Conservation (phyloP, 2,888 invertebrate genomes). For the Polydrusus cervinus region DNA sequence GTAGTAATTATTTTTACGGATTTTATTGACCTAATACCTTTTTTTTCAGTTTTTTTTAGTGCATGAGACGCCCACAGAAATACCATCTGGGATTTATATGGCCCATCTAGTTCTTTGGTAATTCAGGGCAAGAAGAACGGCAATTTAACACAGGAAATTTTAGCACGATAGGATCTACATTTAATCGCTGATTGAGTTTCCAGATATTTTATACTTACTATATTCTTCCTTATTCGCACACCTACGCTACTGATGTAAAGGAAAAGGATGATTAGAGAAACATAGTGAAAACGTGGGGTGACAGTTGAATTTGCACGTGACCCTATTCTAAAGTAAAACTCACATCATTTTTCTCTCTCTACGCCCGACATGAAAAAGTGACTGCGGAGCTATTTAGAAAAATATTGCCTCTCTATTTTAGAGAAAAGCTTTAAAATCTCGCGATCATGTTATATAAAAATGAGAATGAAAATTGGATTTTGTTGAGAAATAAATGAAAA, state of each 20-base stretch:
- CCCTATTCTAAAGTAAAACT: constrained; percentile 47
- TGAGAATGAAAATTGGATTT: not conserved
- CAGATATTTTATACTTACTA: too few species aligned
- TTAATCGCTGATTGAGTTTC: not conserved
- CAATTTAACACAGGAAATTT: too few species aligned
- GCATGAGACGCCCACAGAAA: too few species aligned
- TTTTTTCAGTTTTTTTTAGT: too few species aligned
- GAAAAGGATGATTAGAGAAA: constrained; percentile 53
- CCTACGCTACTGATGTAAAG: constrained; percentile 27
- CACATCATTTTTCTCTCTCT: constrained; percentile 45
- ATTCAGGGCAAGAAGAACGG: too few species aligned
- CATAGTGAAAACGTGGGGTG: constrained; percentile 51
- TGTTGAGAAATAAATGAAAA: not conserved
- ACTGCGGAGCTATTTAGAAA: constrained; percentile 40
- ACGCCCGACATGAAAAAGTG: constrained; percentile 44
- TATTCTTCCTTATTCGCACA: not conserved
- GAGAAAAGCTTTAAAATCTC: constrained; percentile 3
- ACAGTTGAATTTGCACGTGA: constrained; percentile 51
- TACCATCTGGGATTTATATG: too few species aligned
- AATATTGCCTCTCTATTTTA: constrained; percentile 38
- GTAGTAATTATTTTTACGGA: too few species aligned
- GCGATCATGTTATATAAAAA: not conserved
- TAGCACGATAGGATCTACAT: too few species aligned
- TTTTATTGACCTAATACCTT: too few species aligned
- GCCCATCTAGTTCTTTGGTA: too few species aligned